Conservation (phyloP, 2,797 vertebrate species). For the Sebastolobus alascanus region DNA sequence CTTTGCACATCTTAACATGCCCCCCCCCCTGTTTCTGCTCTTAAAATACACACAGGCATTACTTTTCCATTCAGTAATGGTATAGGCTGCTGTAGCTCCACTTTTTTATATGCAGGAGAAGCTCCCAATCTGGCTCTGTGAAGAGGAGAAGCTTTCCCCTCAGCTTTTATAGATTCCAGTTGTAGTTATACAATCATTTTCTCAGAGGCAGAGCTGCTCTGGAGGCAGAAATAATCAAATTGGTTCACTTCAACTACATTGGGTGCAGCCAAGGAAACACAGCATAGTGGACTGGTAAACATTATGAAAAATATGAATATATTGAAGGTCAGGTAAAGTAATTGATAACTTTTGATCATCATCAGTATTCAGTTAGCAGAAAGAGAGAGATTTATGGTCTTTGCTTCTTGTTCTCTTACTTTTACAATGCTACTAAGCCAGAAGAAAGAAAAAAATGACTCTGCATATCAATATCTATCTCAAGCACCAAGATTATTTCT, state of each 20-base stretch:
- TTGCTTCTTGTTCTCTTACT: neutral
- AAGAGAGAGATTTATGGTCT: neutral
- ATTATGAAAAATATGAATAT: neutral
- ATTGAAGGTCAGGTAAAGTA: neutral
- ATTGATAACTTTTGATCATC: neutral
- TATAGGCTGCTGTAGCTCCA: slow-evolving; percentile 20
- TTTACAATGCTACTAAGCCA: neutral
- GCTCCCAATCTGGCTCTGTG: slow-evolving; percentile 29
- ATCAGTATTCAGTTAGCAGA: neutral
- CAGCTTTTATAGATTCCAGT: slow-evolving; percentile 35
- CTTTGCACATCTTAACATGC: slow-evolving; percentile 60
- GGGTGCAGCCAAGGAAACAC: slow-evolving; percentile 4
- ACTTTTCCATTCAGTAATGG: slow-evolving; percentile 53
- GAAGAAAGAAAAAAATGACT: neutral
- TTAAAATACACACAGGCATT: slow-evolving; percentile 61
- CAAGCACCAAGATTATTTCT: slow-evolving; percentile 8
- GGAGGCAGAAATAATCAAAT: slow-evolving; percentile 30
- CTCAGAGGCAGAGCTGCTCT: slow-evolving; percentile 28
- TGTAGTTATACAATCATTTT: slow-evolving; percentile 27
- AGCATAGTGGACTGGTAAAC: neutral
- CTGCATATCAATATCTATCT: neutral
- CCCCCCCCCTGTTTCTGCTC: slow-evolving; percentile 35
- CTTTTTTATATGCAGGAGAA: slow-evolving; percentile 19
- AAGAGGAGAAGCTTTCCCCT: neutral
- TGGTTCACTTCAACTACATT: slow-evolving; percentile 19